Evolutionary conservation across 1,140 invertebrate genomes (phyloP).

Genomic region (Centruroides vittatus): DNA sequence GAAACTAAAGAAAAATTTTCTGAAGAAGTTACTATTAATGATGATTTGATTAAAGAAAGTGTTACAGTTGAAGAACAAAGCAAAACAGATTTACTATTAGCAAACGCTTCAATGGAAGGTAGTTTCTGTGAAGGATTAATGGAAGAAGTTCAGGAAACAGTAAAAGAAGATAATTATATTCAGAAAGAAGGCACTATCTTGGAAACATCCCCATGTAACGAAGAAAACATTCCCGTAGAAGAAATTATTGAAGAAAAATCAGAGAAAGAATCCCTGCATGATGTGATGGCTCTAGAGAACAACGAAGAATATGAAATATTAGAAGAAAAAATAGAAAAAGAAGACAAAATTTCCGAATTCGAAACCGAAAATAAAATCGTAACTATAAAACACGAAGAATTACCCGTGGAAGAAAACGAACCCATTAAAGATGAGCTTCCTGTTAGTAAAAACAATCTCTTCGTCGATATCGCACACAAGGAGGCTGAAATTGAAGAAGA

Average conservation of each 20-base stretch:
- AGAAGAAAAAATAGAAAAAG: not conserved
- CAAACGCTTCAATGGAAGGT: conserved; percentile 10
- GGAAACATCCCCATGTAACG: not conserved
- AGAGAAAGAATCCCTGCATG: not conserved
- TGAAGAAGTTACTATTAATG: not conserved
- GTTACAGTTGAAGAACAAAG: not conserved
- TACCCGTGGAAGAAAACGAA: not conserved
- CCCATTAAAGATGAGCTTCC: not conserved
- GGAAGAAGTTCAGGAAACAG: not conserved
- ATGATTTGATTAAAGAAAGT: not conserved
- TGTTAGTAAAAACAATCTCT: not conserved
- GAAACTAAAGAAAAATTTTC: not conserved
- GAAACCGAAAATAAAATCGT: not conserved
- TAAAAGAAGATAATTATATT: not conserved
- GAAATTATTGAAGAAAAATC: not conserved
- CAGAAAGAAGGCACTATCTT: not conserved
- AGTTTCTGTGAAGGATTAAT: conserved; percentile 10
- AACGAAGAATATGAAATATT: not conserved
- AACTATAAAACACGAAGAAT: not conserved
- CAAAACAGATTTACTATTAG: not conserved
- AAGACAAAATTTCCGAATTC: not conserved
- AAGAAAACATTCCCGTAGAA: not conserved
- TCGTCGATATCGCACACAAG: not conserved
- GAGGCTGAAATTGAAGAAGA: conserved; percentile 1
- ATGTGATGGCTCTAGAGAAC: too few species aligned